Evolutionary conservation across 2,797 vertebrate species (phyloP).

Genomic region (Amazona ochrocephala): DNA sequence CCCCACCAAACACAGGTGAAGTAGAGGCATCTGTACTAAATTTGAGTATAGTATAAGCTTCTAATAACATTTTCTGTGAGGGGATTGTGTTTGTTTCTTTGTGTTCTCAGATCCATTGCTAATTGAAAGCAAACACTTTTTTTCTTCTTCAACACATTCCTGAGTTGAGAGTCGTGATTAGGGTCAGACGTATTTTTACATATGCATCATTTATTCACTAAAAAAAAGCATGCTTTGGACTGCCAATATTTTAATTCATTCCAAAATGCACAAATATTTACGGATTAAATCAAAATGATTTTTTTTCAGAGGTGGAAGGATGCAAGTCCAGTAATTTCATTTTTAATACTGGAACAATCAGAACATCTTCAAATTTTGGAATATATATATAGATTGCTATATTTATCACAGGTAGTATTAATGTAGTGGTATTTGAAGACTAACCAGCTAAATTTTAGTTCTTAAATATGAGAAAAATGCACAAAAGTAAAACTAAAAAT

Average conservation of each 20-base stretch:
- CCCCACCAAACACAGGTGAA: neutral
- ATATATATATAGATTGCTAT: neutral
- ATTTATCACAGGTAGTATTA: neutral
- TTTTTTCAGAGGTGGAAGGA: accelerated
- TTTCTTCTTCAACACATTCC: neutral
- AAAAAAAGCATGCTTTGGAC: neutral
- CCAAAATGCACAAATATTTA: neutral
- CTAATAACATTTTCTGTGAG: neutral
- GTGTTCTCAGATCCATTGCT: neutral
- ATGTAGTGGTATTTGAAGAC: neutral
- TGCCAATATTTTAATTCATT: neutral
- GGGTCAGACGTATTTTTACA: neutral
- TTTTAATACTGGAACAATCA: neutral
- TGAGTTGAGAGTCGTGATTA: neutral
- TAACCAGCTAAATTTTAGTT: neutral
- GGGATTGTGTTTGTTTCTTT: neutral
- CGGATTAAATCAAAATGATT: neutral
- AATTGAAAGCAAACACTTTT: neutral
- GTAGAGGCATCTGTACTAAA: neutral
- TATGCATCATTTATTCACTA: neutral
- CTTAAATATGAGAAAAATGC: neutral
- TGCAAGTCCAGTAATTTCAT: neutral
- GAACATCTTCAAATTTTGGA: neutral
- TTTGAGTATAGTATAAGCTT: neutral
- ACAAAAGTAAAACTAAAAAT: neutral